Evolutionary conservation across 2,113 vertebrate species (phyloP), one percentile per base, ranked within the genome.

Genomic region (Psephotus haematonotus): DNA sequence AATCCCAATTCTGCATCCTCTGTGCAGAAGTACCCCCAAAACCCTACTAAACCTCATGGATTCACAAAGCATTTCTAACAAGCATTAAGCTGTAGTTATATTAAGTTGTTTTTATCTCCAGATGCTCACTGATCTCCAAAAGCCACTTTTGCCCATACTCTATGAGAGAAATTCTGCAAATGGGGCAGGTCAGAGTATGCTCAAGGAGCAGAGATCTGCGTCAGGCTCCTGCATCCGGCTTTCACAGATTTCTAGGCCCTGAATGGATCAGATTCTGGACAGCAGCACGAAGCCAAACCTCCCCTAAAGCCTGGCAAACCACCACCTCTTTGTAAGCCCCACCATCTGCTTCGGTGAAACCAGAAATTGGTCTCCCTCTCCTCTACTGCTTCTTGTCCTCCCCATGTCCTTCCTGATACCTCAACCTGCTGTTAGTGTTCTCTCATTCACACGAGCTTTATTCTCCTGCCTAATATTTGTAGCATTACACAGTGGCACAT

Each of bases 341-440:
- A 87, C 95, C 95, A 87, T 78, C 92, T 91, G 93, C 87, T 71
- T 68, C 18, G 50, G 88, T 65, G 82, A 55, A 64, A 41, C 84
- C 78, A 87, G 55, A 35, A 62, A 49, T 17, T 20, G 2, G 47
- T 15, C 39, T 75, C 72, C 62, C 46, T 46, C 65, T 47, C 59
- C 82, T 63, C 60, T 8, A 2, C 49, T 8, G 37, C 86, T 59
- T 33, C 75, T 60, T 28, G 55, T 24, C 86, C 68, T 53, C 82
- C 53, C 80, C 28, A 27, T 2, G 52, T 5, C 85, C 67, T 53
- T 6, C 71, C 13, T 1, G 2, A 12, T 19, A 53, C 68, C 71
- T 22, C 68, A 33, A 25, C 67, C 28, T 1, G 14, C 52, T 5
- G 3, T 17, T 9, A 33, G 64, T 27, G 2, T 11, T 65, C 64